phyloP scores from a whole-genome alignment of 2,888 invertebrate genomes.

The Atherix ibis region DNA sequence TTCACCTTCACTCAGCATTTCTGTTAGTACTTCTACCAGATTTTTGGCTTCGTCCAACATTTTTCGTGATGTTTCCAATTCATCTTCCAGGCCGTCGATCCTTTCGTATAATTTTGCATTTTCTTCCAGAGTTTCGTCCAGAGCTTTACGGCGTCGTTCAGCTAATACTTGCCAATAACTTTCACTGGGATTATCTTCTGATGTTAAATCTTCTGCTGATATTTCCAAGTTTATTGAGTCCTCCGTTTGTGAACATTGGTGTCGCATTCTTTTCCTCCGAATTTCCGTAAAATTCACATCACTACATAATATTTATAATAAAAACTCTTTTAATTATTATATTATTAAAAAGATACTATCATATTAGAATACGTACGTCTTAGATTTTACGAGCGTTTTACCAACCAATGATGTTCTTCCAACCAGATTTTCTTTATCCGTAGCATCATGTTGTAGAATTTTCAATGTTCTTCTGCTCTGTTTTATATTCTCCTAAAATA shows the following conservation, averaged over 20 bases:
- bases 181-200: constrained; percentile 49
- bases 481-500: constrained; percentile 39
- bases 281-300: too few relatives aligned
- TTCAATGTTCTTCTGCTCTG: constrained; percentile 51
- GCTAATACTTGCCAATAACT: constrained; percentile 64
- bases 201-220: constrained; percentile 52
- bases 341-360: too few relatives aligned
- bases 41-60: constrained; percentile 60
- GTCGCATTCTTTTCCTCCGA: too few relatives aligned
- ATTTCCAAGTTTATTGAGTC: constrained; percentile 30
- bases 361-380: too few relatives aligned
- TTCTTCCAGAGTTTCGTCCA: constrained; percentile 57
- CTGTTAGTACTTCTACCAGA: constrained; percentile 61
- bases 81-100: constrained; percentile 33
- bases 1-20: constrained; percentile 45
- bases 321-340: too few relatives aligned
- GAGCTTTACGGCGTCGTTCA: constrained; percentile 52
- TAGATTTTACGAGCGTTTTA: constrained; percentile 38
- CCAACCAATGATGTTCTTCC: constrained; percentile 41
- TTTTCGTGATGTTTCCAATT: constrained; percentile 50
- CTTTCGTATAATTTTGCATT: constrained; percentile 43
- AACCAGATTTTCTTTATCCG: constrained; percentile 60
- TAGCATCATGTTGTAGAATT: constrained; percentile 52
- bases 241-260: constrained; percentile 8
- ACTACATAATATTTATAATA: not conserved